A percentile compares a stretch with the other conserved stretches of the same genome.
These are phyloP conservation scores for Tachina grossa DNA, from an alignment of 2,888 invertebrate species.

Conservation along the genomic window DNA sequence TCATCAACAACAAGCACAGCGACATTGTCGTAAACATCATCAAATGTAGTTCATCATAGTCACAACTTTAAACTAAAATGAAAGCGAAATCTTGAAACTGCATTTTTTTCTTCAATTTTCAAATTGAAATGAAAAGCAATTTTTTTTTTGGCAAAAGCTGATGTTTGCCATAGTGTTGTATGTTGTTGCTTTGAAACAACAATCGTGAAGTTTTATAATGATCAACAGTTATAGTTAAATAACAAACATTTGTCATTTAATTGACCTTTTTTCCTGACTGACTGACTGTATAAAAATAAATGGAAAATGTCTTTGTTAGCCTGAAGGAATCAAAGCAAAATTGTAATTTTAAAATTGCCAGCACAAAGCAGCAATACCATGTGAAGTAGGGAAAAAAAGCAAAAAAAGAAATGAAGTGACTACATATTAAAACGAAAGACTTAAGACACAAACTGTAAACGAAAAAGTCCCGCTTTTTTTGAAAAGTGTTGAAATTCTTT, in stretches of 20 bases:
- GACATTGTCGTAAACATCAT: slow-evolving; percentile 70
- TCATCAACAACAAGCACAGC: slow-evolving; percentile 63
- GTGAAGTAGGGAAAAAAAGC: not conserved
- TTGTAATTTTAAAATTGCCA: slow-evolving; percentile 60
- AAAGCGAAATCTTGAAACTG: slow-evolving; percentile 69
- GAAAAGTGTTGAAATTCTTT: slow-evolving; percentile 30
- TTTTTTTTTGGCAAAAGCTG: slow-evolving; percentile 46
- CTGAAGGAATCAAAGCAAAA: slow-evolving; percentile 64
- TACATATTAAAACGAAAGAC: slow-evolving; percentile 63
- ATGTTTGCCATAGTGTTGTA: slow-evolving; percentile 27
- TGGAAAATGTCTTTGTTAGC: slow-evolving; percentile 73
- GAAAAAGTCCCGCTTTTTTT: slow-evolving; percentile 34
- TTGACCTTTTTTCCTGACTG: slow-evolving; percentile 72
- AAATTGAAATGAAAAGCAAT: slow-evolving; percentile 71
- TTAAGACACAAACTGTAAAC: slow-evolving; percentile 64
- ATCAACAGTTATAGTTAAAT: slow-evolving; percentile 71
- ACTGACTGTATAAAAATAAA: slow-evolving; percentile 52
- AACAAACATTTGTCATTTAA: slow-evolving; percentile 74
- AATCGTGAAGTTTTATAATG: slow-evolving; percentile 71
- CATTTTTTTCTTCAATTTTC: slow-evolving; percentile 23
- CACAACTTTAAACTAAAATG: slow-evolving; percentile 69
- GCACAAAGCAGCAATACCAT: slow-evolving; percentile 21
- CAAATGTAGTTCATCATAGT: slow-evolving; percentile 75
- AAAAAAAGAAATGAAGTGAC: slow-evolving; percentile 9
- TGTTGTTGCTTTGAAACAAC: slow-evolving; percentile 52